Evolutionary conservation across 2,797 vertebrate genomes (phyloP).

Genomic region (Phoeniculus purpureus): DNA sequence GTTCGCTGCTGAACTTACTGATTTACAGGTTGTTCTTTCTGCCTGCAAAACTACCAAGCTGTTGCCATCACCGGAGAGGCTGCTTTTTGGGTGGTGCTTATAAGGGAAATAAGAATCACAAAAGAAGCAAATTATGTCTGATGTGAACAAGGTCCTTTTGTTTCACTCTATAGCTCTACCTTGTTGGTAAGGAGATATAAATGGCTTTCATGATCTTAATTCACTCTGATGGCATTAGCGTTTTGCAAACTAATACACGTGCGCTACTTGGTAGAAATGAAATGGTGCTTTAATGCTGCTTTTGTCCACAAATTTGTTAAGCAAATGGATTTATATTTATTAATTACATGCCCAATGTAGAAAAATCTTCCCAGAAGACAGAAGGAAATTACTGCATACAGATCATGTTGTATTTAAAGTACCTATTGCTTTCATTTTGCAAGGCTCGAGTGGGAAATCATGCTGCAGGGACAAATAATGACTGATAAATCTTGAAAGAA

Average conservation of each 20-base stretch:
- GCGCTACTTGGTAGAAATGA: neutral
- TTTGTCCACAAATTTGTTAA: neutral
- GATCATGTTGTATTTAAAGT: slow-evolving; percentile 11
- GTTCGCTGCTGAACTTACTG: neutral
- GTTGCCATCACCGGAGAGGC: fast-evolving
- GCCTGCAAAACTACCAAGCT: neutral
- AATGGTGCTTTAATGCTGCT: neutral
- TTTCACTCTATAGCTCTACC: neutral
- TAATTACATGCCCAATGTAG: neutral
- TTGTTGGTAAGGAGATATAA: neutral
- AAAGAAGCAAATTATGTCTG: neutral
- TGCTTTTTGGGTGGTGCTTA: neutral
- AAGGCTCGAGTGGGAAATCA: slow-evolving; percentile 14
- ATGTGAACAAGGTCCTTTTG: neutral
- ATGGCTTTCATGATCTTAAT: neutral
- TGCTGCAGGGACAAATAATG: slow-evolving; percentile 47
- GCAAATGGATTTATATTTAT: slow-evolving; percentile 33
- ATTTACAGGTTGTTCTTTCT: neutral
- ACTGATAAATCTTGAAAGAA: slow-evolving; percentile 24
- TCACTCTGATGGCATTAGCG: neutral
- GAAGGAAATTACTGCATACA: neutral
- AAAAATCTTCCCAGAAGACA: neutral
- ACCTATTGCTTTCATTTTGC: slow-evolving; percentile 18
- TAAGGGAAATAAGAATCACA: neutral
- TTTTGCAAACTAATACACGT: neutral